Evolutionary conservation across 1,140 invertebrate genomes (phyloP).

Genomic region (Lepidotrigona ventralis): DNA sequence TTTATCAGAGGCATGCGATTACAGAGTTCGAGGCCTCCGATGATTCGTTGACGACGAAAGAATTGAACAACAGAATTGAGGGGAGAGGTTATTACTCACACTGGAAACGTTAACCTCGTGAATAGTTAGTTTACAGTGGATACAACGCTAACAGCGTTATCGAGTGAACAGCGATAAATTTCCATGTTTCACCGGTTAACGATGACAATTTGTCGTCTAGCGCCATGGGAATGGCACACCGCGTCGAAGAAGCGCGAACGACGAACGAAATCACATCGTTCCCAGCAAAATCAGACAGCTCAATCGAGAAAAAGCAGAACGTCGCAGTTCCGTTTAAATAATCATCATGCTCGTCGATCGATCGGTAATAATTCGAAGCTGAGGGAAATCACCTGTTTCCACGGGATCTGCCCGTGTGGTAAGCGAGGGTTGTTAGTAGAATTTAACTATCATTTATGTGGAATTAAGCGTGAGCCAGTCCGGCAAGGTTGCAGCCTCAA

Average conservation of each 20-base stretch:
- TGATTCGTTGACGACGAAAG: neutral
- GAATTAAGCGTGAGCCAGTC: slow-evolving; percentile 63
- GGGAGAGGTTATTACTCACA: neutral
- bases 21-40: neutral
- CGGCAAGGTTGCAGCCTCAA: slow-evolving; percentile 34
- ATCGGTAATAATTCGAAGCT: neutral
- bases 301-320: neutral
- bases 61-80: no score
- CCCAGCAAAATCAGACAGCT: slow-evolving; percentile 5
- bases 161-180: neutral
- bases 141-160: neutral
- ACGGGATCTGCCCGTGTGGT: neutral
- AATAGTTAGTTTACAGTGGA: neutral
- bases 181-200: neutral
- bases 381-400: neutral
- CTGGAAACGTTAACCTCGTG: neutral
- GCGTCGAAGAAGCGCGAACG: neutral
- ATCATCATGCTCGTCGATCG: neutral
- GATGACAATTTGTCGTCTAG: slow-evolving; percentile 1
- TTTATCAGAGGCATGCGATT: neutral
- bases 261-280: neutral
- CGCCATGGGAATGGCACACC: no score
- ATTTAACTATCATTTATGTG: slow-evolving; percentile 64
- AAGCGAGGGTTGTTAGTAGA: slow-evolving; percentile 36
- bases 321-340: neutral